A percentile compares a stretch with the other conserved stretches of the same genome.
Conservation (phyloP, 2,888 invertebrate genomes). For the Oxystoma pomonae region DNA sequence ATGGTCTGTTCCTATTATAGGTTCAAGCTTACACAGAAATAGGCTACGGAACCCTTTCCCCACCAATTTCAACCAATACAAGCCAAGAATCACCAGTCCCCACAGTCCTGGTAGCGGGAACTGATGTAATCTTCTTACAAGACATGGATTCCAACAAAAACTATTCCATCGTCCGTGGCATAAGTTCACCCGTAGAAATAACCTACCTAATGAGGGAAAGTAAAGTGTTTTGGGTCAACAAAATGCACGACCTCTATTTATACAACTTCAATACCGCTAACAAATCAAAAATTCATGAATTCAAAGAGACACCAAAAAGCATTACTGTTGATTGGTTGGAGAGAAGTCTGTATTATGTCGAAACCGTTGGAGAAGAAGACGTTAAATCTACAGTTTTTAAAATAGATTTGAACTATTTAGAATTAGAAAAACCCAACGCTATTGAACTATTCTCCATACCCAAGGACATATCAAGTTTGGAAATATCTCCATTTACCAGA, state of each 20-base stretch:
- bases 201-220: conserved; percentile 66
- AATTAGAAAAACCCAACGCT: conserved; percentile 52
- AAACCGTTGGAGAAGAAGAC: conserved; percentile 45
- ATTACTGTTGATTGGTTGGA: conserved; percentile 86
- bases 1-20: conserved; percentile 43
- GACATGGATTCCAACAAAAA: conserved; percentile 71
- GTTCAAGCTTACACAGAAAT: conserved; percentile 77
- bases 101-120: conserved; percentile 67
- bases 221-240: conserved; percentile 79
- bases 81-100: conserved; percentile 75
- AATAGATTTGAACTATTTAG: conserved; percentile 61
- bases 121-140: conserved; percentile 67
- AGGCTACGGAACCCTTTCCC: conserved; percentile 69
- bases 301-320: conserved; percentile 59
- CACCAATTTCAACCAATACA: conserved; percentile 61
- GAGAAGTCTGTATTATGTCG: conserved; percentile 78
- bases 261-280: conserved; percentile 56
- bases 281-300: conserved; percentile 53
- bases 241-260: conserved; percentile 65
- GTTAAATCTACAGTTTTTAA: conserved; percentile 57
- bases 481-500: conserved; percentile 71
- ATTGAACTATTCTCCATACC: conserved; percentile 54
- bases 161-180: conserved; percentile 54
- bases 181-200: conserved; percentile 66
- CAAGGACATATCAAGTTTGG: conserved; percentile 61